Conservation (phyloP, 2,113 vertebrate genomes). For the Melanotaenia duboulayi region DNA sequence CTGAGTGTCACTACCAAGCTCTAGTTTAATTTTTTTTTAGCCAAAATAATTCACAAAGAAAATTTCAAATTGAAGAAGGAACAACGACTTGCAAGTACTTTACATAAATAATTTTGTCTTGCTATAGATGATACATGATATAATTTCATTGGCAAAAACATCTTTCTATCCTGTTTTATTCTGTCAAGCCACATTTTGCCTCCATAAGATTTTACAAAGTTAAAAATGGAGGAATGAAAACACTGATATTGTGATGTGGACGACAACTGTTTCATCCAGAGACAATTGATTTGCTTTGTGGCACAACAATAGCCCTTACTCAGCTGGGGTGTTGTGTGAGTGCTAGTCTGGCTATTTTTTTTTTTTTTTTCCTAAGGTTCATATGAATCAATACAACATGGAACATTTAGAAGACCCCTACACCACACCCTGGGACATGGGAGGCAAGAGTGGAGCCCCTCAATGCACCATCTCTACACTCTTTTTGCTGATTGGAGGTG, state of each 20-base stretch:
- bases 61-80: too few species aligned
- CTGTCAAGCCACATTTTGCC: slow-evolving; percentile 21
- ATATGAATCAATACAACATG: slow-evolving; percentile 83
- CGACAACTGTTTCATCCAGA: slow-evolving; percentile 62
- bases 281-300: slow-evolving; percentile 80
- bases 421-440: slow-evolving; percentile 66
- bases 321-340: slow-evolving; percentile 73
- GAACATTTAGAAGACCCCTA: slow-evolving; percentile 73
- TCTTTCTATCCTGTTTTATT: background rate
- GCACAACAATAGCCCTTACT: slow-evolving; percentile 76
- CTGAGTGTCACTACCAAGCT: slow-evolving; percentile 1
- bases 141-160: background rate
- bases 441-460: slow-evolving; percentile 63
- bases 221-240: slow-evolving; percentile 44
- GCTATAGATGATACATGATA: slow-evolving; percentile 10
- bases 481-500: slow-evolving; percentile 62
- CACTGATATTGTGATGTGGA: slow-evolving; percentile 66
- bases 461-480: slow-evolving; percentile 39
- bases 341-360: slow-evolving; percentile 78
- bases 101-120: background rate
- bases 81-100: background rate
- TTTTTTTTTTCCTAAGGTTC: slow-evolving; percentile 68
- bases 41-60: too few species aligned
- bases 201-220: slow-evolving; percentile 25
- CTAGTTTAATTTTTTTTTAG: background rate